A percentile compares a stretch with the other conserved stretches of the same genome.
These are phyloP conservation scores for Myioborus melanocephalus DNA, from an alignment of 2,797 vertebrate genomes.

Conservation along the genomic window DNA sequence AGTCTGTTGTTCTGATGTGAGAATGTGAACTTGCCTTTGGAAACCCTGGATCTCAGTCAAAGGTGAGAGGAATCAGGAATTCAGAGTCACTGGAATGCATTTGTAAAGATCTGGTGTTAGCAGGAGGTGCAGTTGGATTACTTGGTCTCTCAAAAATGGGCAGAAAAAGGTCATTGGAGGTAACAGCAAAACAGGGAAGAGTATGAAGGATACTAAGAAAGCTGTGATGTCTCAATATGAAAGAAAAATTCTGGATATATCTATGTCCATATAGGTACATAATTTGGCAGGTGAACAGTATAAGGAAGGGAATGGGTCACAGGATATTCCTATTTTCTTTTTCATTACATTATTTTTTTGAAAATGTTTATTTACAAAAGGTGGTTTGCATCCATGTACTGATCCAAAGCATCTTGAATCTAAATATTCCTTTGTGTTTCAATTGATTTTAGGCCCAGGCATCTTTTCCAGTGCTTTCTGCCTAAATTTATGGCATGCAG, in stretches of 20 bases:
- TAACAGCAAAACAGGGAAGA: neutral
- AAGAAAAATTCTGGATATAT: neutral
- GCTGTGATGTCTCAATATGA: neutral
- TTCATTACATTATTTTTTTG: neutral
- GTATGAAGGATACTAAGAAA: neutral
- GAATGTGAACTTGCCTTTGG: neutral
- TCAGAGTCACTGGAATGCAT: neutral
- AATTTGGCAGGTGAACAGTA: neutral
- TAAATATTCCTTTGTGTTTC: neutral
- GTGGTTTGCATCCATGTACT: neutral
- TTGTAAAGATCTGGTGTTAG: neutral
- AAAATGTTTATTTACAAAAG: neutral
- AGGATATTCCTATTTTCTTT: neutral
- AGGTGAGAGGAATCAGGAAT: neutral
- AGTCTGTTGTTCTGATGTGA: neutral
- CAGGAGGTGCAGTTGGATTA: neutral
- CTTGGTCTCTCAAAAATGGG: neutral
- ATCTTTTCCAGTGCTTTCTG: neutral
- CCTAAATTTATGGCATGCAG: neutral
- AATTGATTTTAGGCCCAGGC: neutral
- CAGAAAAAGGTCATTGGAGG: neutral
- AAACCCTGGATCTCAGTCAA: neutral
- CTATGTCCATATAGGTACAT: rapidly evolving
- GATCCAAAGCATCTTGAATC: neutral
- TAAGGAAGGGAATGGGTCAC: neutral